phyloP scores from a whole-genome alignment of 2,797 vertebrate genomes.

The Dicrostonyx torquatus region DNA sequence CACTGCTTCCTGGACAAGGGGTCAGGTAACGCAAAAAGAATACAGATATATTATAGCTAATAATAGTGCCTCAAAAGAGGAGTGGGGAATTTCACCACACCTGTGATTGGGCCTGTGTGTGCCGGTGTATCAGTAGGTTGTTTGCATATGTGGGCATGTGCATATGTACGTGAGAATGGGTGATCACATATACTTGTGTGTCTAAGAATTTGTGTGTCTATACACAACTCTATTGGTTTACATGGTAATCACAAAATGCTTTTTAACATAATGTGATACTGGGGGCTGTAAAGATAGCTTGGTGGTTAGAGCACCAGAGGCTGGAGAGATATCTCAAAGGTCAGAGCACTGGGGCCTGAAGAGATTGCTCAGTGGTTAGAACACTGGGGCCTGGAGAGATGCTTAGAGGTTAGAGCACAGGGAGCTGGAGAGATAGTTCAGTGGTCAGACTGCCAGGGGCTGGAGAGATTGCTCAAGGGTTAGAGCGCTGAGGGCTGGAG shows the following conservation, averaged over 20 bases:
- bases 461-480: not conserved
- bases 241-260: not conserved
- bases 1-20: not conserved
- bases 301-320: not conserved
- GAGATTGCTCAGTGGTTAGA: not conserved
- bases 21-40: too few species aligned
- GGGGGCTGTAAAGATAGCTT: not conserved
- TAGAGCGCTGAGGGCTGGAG: not conserved
- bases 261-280: not conserved
- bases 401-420: not conserved
- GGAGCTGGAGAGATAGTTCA: too few species aligned
- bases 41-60: rapidly evolving
- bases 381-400: not conserved
- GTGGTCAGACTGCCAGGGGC: not conserved
- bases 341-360: not conserved
- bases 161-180: too few species aligned
- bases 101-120: too few species aligned
- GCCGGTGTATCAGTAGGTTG: not conserved
- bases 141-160: not conserved
- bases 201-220: not conserved
- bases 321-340: too few species aligned
- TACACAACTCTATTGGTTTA: not conserved
- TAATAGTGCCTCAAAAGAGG: not conserved
- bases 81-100: rapidly evolving
- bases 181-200: not conserved